Evolutionary conservation across 2,888 invertebrate genomes (phyloP).

Genomic region (Malachius bipustulatus): DNA sequence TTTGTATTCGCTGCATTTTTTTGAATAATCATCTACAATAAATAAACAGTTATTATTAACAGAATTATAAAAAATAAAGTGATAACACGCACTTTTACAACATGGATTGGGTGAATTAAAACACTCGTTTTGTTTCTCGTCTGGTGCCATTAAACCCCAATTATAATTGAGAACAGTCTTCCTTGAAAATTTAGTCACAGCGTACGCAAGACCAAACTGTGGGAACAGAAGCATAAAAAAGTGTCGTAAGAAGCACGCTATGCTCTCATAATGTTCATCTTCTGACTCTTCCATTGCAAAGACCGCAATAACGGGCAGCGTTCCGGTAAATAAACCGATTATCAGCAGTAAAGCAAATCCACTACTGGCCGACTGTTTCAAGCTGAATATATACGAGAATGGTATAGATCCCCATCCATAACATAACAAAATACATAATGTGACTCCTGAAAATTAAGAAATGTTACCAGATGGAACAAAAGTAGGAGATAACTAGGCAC

Average conservation of each 20-base stretch:
- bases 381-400: conserved; percentile 49
- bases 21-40: conserved; percentile 15
- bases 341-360: conserved; percentile 33
- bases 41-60: too few species aligned
- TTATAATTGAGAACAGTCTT: conserved; percentile 30
- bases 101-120: conserved; percentile 25
- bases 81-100: conserved; percentile 26
- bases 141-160: conserved; percentile 25
- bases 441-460: conserved; percentile 33
- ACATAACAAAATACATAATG: conserved; percentile 40
- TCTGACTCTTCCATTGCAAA: conserved; percentile 23
- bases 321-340: conserved; percentile 28
- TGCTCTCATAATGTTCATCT: conserved; percentile 21
- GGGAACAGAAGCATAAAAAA: conserved; percentile 26
- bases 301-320: conserved; percentile 26
- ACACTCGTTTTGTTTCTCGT: conserved; percentile 18
- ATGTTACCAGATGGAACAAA: conserved; percentile 2
- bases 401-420: conserved; percentile 53
- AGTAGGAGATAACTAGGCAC: too few species aligned
- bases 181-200: conserved; percentile 23
- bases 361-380: conserved; percentile 40
- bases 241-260: conserved; percentile 21
- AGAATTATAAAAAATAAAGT: conserved; percentile 8
- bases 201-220: conserved; percentile 30
- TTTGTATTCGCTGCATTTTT: conserved; percentile 19